A percentile compares a stretch with the other conserved stretches of the same genome.
phyloP scores from a whole-genome alignment of 2,797 vertebrate genomes.

The Ataeniobius toweri region DNA sequence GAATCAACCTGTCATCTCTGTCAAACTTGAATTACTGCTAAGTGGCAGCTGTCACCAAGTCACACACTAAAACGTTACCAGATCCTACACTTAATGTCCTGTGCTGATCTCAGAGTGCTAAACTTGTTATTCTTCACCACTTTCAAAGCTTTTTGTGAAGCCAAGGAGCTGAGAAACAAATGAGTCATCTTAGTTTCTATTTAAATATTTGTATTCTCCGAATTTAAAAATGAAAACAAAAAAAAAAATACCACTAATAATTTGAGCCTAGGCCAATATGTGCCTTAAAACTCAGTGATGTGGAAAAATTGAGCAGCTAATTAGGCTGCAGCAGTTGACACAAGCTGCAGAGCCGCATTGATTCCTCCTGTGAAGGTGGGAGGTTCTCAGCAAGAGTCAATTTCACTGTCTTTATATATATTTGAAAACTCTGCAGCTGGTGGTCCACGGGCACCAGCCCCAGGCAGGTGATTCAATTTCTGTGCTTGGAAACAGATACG shows the following conservation, averaged over 20 bases:
- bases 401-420: slow-evolving; percentile 37
- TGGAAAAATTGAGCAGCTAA: slow-evolving; percentile 55
- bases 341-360: slow-evolving; percentile 41
- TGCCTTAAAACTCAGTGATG: slow-evolving; percentile 55
- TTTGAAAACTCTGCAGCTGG: slow-evolving; percentile 52
- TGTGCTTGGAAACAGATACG: slow-evolving; percentile 45
- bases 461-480: slow-evolving; percentile 50
- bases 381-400: slow-evolving; percentile 39
- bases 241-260: slow-evolving; percentile 28
- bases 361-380: slow-evolving; percentile 45
- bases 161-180: slow-evolving; percentile 24
- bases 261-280: slow-evolving; percentile 30
- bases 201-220: slow-evolving; percentile 53
- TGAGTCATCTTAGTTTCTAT: slow-evolving; percentile 34
- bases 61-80: slow-evolving; percentile 1
- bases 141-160: slow-evolving; percentile 20
- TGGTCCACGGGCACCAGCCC: slow-evolving; percentile 29
- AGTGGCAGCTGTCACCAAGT: slow-evolving; percentile 42
- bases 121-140: slow-evolving; percentile 16
- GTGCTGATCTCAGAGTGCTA: slow-evolving; percentile 12
- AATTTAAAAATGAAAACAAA: slow-evolving; percentile 32
- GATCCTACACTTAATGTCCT: slow-evolving; percentile 12
- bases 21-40: slow-evolving; percentile 42
- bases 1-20: slow-evolving; percentile 22
- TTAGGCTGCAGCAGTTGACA: slow-evolving; percentile 49